Evolutionary conservation across 2,888 invertebrate species (phyloP), one percentile per base, ranked within the genome.

Genomic region (Drosophila monieri): DNA sequence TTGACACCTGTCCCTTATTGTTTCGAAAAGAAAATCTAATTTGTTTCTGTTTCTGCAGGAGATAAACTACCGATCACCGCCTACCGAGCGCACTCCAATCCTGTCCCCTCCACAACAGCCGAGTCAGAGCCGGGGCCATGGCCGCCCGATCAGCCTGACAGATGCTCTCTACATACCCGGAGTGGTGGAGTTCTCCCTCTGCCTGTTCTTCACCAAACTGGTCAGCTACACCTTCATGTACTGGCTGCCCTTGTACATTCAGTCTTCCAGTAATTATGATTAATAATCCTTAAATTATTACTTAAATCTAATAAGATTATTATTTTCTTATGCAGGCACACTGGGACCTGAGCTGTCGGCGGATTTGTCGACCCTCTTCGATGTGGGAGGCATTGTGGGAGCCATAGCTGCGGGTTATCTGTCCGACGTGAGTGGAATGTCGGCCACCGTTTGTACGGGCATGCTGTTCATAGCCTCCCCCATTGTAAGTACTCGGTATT

Each of bases 141-240:
- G 43, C 0, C 85, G 78, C 1, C 89, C 91, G 39, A 91, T 91
- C 18, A 81, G 90, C 54, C 65, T 91, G 2, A 65, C 78, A 0
- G 84, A 89, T 64, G 98, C 98, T 30, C 92, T 97, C 1, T 92
- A 92, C 80, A 98, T 98, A 88, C 98, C 98, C 0, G 98, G 98
- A 30, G 99, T 99, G 1, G 78, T 97, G 3, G 98, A 98, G 92
- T 99, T 96, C 92, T 97, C 98, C 0, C 90, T 98, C 44, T 97
- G 97, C 44, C 93, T 99, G 41, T 99, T 99, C 92, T 99, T 99
- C 92, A 97, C 98, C 12, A 99, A 99, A 92, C 94, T 99, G 39
- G 98, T 99, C 87, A 97, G 97, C 91, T 99, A 99, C 90, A 99
- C 98, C 65, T 99, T 99, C 92, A 94, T 99, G 51, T 99, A 97